Percentiles rank a stretch among this genome's conserved stretches.
phyloP scores from a whole-genome alignment of 2,113 vertebrate species.

The Charina bottae region DNA sequence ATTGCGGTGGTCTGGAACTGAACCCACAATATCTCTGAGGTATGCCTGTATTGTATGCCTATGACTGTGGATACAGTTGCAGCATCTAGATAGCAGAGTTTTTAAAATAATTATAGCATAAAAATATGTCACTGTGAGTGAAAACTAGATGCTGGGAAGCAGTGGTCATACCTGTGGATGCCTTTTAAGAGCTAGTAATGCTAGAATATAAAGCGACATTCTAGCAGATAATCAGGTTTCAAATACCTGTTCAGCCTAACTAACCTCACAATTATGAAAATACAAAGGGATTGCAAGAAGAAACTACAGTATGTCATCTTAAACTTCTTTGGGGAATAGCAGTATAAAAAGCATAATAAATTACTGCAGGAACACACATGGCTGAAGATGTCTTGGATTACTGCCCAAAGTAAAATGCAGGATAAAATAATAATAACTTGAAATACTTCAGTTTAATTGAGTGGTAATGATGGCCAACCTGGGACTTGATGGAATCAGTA shows the following conservation, averaged over 20 bases:
- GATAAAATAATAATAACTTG: constrained; percentile 3
- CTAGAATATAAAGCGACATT: neutral
- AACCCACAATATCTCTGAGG: no score
- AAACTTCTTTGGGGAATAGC: neutral
- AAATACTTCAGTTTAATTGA: constrained; percentile 20
- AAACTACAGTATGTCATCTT: neutral
- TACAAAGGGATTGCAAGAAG: neutral
- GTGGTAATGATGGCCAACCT: neutral
- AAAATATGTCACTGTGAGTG: neutral
- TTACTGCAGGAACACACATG: neutral
- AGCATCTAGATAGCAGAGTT: neutral
- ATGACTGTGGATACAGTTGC: neutral
- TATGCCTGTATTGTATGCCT: neutral
- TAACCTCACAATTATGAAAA: neutral
- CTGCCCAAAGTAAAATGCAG: neutral
- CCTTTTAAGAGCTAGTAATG: neutral
- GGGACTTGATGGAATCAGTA: neutral
- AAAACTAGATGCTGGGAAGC: neutral
- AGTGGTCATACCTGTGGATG: neutral
- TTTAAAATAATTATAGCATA: neutral
- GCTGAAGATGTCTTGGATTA: neutral
- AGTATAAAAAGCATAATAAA: neutral
- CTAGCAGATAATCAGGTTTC: neutral
- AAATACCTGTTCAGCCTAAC: neutral
- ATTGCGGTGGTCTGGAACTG: no score